Evolutionary conservation across 2,797 vertebrate species (phyloP).

Genomic region (Margarornis squamiger): DNA sequence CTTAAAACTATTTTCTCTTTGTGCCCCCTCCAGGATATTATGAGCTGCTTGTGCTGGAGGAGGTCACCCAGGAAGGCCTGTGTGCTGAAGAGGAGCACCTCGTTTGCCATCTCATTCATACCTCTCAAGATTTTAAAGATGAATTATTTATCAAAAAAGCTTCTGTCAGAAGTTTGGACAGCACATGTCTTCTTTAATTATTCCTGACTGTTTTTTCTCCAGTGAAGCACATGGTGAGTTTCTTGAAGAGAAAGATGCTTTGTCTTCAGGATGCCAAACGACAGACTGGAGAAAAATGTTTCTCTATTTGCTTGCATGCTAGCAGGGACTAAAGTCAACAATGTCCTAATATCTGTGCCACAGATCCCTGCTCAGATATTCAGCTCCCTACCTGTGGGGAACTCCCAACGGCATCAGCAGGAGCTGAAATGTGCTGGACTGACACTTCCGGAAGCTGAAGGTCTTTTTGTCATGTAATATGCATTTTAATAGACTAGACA

Average conservation of each 20-base stretch:
- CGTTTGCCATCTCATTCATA: neutral
- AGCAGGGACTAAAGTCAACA: neutral
- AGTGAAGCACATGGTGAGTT: neutral
- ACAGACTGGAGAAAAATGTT: neutral
- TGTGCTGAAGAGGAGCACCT: neutral
- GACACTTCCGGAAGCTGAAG: neutral
- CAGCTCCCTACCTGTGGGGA: neutral
- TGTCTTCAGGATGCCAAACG: neutral
- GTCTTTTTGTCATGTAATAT: neutral
- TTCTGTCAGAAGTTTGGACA: conserved; percentile 46
- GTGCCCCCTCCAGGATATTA: neutral
- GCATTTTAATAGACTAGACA: neutral
- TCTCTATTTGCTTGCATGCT: neutral
- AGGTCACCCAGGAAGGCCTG: neutral
- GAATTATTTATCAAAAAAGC: conserved; percentile 58
- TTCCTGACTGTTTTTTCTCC: conserved; percentile 3
- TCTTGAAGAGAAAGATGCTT: conserved; percentile 2
- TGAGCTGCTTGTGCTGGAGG: neutral
- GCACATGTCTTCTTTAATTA: conserved; percentile 52
- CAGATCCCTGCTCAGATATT: neutral
- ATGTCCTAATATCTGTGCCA: neutral
- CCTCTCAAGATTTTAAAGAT: conserved; percentile 17
- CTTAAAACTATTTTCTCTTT: conserved; percentile 36
- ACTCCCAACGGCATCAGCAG: neutral
- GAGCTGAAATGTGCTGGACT: neutral